Base-by-base conservation (phyloP, 2,797 vertebrate genomes). In the Falco biarmicus region DNA sequence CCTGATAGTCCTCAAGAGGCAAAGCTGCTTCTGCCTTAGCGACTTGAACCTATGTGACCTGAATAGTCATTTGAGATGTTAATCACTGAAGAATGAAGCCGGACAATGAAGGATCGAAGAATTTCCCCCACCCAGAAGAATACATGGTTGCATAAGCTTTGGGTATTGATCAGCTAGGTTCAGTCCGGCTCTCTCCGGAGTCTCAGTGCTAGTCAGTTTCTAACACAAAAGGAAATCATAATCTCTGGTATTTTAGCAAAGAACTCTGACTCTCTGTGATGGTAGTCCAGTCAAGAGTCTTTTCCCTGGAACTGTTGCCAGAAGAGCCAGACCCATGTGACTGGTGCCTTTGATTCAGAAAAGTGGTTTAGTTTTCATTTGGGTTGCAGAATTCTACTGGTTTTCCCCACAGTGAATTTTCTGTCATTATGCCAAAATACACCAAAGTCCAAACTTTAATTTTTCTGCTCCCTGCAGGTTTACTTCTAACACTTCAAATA, bases 51-150 rank as follows among this genome's bases (percentile, higher is more conserved):
- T 59, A 13, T 84, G 79, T 94, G 96, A 95, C 95, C 95, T 70
- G 75, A 90, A 77, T 9, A 70, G 80, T 87, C 76, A 87, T 94
- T 97, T 96, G 89, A 94, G 92, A 96, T 96, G 94, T 95, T 96
- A 97, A 97, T 97, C 25, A 92, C 66, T 80, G 81, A 93, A 96
- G 90, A 97, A 96, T 92, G 87, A 93, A 93, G 89, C 16, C 34
- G 66, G 95, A 93, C 89, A 97, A 96, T 75, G 95, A 94, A 32
- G 43, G 83, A 89, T 66, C 2, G 59, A 94, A 94, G 93, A 91
- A 88, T 90, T 94, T 89, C 17, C 45, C 57, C 60, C 84, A 51
- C 65, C 64, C 59, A 75, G 74, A 95, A 84, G 89, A 86, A 95
- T 82, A 89, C 69, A 11, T 7, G 28, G 34, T 70, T 85, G 60